Base-by-base conservation (phyloP, 2,797 vertebrate species). In the Siniperca scherzeri region DNA sequence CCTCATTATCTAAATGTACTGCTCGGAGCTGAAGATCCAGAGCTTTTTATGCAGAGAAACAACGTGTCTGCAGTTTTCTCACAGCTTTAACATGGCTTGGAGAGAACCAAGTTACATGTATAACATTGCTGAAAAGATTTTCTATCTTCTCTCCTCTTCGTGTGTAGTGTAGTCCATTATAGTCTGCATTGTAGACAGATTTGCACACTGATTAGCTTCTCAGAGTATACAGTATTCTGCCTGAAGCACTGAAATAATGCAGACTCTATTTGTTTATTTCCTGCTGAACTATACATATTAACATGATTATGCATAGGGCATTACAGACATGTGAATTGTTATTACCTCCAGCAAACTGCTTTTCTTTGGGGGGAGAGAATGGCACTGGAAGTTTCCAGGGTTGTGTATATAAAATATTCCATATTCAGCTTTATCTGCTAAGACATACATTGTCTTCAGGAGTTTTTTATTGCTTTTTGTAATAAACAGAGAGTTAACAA, bases 1-100 rank as follows among this genome's bases (percentile, higher is more conserved):
- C 88, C 89, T 93, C 87, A 90, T 95, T 92, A 93, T 65, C 73
- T 73, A 87, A 91, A 88, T 82, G 62, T 30, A 46, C 79, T 75
- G 67, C 68, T 56, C 73, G 14, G 30, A 38, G 65, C 71, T 67
- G 50, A 40, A 69, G 52, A 85, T 44, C 83, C 36, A 53, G 8
- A 56, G 70, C 21, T 64, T 83, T 86, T 77, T 36, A 48, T 55
- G 46, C 67, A 77, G 55, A 55, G 59, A 67, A 85, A 83, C 53
- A 50, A 68, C 40, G 17, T 66, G 67, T 22, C 30, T 76, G 44
- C 25, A 10, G 57, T 59, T 82, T 74, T 68, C n/a, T 67, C 66
- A 25, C 52, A 9, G 59, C 44, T 7, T 33, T 33, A 38, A 14
- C 25, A 7, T 22, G 30, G 12, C 68, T 52, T 5, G 1, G 25